phyloP scores from a whole-genome alignment of 1,140 invertebrate species.

The Ceratina calcarata region DNA sequence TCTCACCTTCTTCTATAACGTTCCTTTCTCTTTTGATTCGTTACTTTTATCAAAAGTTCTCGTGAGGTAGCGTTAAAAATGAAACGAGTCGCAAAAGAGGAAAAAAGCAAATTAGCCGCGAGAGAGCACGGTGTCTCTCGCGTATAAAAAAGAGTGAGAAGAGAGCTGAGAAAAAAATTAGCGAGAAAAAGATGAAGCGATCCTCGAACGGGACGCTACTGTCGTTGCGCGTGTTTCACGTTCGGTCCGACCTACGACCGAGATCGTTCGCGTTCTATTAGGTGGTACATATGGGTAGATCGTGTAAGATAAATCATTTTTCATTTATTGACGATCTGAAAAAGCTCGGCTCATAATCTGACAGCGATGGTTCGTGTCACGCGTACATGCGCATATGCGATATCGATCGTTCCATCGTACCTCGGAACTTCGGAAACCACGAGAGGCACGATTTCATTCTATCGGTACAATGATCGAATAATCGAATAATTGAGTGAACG shows the following conservation, averaged over 20 bases:
- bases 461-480: no score
- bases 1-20: conserved; percentile 73
- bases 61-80: conserved; percentile 24
- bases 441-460: no score
- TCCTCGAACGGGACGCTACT: no score
- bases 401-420: no score
- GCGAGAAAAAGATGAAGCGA: conserved; percentile 19
- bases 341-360: not conserved
- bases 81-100: not conserved
- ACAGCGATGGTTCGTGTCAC: not conserved
- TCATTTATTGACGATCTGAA: not conserved
- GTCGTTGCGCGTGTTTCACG: no score
- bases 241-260: no score
- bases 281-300: not conserved
- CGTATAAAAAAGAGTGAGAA: conserved; percentile 30
- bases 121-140: not conserved
- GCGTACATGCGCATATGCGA: no score
- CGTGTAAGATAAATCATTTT: not conserved
- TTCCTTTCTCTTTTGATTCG: conserved; percentile 1
- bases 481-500: no score
- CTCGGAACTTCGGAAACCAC: no score
- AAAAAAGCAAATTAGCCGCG: not conserved
- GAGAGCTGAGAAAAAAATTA: conserved; percentile 37
- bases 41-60: conserved; percentile 17
- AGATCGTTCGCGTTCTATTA: no score